Evolutionary conservation across 2,113 vertebrate genomes (phyloP), one percentile per base, ranked within the genome.

Genomic region (Dissostichus mawsoni): DNA sequence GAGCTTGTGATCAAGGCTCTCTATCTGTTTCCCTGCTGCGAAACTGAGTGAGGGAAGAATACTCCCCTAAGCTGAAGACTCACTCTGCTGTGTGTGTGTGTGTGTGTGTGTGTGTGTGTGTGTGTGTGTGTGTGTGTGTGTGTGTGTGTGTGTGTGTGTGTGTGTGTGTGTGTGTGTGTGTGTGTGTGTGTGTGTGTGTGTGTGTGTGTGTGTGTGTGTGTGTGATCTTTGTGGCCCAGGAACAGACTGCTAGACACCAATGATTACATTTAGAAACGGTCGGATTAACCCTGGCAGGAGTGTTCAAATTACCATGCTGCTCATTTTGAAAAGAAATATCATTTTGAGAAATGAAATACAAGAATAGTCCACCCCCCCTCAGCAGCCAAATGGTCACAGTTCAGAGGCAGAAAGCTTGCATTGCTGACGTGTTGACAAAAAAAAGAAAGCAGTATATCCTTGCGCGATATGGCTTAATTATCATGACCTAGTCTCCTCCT

Each of bases 401-500:
- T 74, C 33, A 87, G 23, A 74, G 50, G 61, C 67, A 75, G 20
- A 85, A 69, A 62, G 11, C 63, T 47, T 62, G 68, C 63, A 59
- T 83, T 67, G 67, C 76, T 76, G 64, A 83, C 11, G 16, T 25
- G 51, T 69, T 70, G 80, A 61, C 25, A 47, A 41, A 8, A 83
- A 75, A 74, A 58, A 77, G 66, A 71, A 69, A 61, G 23, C 50
- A 80, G 79, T 69, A 87, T 78, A 87, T 78, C 71, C 59, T 56
- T 52, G 51, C 2, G 59, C 84, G 83, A 87, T 80, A 69, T 73
- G 76, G 73, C 81, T 64, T 80, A 90, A 89, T 90, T 90, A 84
- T 83, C 83, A 62, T 87, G 84, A 90, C 89, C 86, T 58, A 12
- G 23, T 83, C 83, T 85, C 76, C 80, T 88, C 55, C 51, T 78